Evolutionary conservation across 1,140 invertebrate genomes (phyloP), one percentile per base, ranked within the genome.

Genomic region (Ceratina calcarata): DNA sequence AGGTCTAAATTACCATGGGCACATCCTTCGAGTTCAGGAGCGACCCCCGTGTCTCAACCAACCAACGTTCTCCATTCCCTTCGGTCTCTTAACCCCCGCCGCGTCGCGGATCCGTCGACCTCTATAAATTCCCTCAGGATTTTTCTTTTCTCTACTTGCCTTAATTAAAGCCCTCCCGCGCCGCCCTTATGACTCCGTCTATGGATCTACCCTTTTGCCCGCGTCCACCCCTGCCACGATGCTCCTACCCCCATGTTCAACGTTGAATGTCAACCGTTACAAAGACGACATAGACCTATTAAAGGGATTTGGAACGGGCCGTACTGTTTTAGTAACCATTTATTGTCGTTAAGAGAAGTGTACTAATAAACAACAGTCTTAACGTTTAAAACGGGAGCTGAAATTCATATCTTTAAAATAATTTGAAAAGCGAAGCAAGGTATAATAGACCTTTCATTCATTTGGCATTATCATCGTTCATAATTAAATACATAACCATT

Each of bases 71-170:
- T 86, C 75, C 83, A 77, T 82, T 84, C 82, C 82, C 82, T 78
- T 85, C 77, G 69, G 80, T 77, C 81, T 84, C 86, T 87, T 83
- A 84, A 83, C 69, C 71, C 84, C 80, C 79, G 37, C 37, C 37
- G 37, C 37, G 69, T 68, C 68, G 37, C 27, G 66, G 51, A 24
- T 74, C 70, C 61, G 75, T 73, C 79, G 86, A 91, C 91, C 90
- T 92, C 90, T 90, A 92, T 92, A 92, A 92, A 92, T 92, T 92
- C 91, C 89, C 91, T 86, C 78, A 90, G 87, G 91, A 91, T 92
- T 92, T 92, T 92, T 92, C 91, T 91, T 92, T 92, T 86, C 90
- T 92, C 87, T 88, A 90, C 90, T 91, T 91, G 90, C 90, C 90
- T 92, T 92, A 92, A 91, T 92, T 92, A 92, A 92, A 92, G 88